Evolutionary conservation across 92 coral and sea anemone genomes (phyloP), one percentile per base, ranked within the genome.

Genomic region (Ricordea florida): DNA sequence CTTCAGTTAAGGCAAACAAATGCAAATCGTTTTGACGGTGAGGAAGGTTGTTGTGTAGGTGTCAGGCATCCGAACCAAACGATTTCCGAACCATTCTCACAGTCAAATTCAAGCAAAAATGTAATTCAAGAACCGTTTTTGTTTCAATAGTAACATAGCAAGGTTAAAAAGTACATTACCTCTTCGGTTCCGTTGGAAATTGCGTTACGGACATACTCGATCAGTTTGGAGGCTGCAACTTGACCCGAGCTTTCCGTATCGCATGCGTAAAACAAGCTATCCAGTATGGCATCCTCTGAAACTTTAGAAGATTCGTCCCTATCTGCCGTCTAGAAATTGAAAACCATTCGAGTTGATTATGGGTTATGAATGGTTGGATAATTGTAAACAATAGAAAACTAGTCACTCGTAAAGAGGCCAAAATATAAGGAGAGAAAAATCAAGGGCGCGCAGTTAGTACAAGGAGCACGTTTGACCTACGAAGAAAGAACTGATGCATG

Each of bases 151-250:
- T n/a, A n/a, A n/a, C n/a, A n/a, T n/a, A n/a, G n/a, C n/a, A n/a
- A n/a, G n/a, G n/a, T 22, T 30, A 5, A 20, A 6, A 11, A 0
- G 31, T 23, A 11, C 22, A 84, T 76, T 70, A 89, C 94, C 74
- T 89, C 91, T 17, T 82, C 88, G 41, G 74, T 85, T 36, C 83
- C 91, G 30, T 84, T 88, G 58, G 96, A 87, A 69, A 94, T 81
- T 3, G 98, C 94, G 50, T 76, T 79, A 47, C 98, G 81, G 15
- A 94, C 76, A 66, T 92, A 92, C 50, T 92, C 97, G 64, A 94
- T 80, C 30, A 94, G 90, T 38, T 85, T 85, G 15, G 98, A 94
- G 6, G 92, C 98, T 32, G 90, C 80, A 34, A 94, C 96, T 33
- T 81, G 86, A 25, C 98, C 98, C 17, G 67, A 47, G 62, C 78